Percentiles rank a stretch among this genome's conserved stretches.
phyloP scores from a whole-genome alignment of 1,140 invertebrate genomes.

The Procambarus virginalis region DNA sequence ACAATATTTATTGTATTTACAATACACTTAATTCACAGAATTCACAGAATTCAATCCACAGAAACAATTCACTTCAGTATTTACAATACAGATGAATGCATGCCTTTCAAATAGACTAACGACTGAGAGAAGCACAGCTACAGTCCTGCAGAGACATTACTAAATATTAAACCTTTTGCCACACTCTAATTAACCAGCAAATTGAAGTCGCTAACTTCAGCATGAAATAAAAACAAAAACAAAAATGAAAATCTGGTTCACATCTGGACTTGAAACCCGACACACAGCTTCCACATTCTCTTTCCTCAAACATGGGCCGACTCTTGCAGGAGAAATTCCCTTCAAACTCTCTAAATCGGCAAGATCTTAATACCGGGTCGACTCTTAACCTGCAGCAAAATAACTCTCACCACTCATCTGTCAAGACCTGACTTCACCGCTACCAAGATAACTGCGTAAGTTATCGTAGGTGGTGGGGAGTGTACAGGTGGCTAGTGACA shows the following conservation, averaged over 20 bases:
- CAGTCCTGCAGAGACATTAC: no score
- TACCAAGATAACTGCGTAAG: background rate
- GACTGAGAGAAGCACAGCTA: no score
- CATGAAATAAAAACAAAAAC: constrained; percentile 3
- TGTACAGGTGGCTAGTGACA: background rate
- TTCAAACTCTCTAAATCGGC: constrained; percentile 12
- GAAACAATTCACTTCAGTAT: no score
- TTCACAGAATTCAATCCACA: no score
- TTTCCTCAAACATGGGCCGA: background rate
- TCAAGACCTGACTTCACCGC: background rate
- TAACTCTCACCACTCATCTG: background rate
- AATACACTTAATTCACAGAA: no score
- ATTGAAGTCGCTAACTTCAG: background rate
- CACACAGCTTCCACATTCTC: constrained; percentile 13
- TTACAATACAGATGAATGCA: no score
- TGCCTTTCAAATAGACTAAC: no score
- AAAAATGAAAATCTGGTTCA: constrained; percentile 9
- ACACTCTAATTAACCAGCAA: background rate
- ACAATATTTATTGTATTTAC: no score
- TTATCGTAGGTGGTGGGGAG: background rate
- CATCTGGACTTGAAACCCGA: constrained; percentile 8
- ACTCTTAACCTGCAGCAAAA: background rate
- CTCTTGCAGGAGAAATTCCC: constrained; percentile 7
- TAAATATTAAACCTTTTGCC: no score
- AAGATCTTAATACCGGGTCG: constrained; percentile 1